Conservation (phyloP, 2,113 vertebrate genomes). For the Pollimyrus isidori region DNA sequence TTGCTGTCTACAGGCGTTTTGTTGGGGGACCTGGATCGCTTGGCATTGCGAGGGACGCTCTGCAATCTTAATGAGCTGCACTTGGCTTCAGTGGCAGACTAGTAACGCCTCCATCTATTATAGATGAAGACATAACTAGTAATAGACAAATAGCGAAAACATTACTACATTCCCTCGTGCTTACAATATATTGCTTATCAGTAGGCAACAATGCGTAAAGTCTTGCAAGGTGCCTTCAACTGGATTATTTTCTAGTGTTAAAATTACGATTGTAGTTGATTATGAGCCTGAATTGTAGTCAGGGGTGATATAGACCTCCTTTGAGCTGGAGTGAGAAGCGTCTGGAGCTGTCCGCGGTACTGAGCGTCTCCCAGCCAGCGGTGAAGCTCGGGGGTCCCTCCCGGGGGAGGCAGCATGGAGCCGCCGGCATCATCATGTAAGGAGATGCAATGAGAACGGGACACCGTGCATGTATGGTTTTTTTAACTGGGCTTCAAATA, state of each 20-base stretch:
- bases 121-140: conserved; percentile 56
- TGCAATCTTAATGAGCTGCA: conserved; percentile 62
- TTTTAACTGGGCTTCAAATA: neutral
- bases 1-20: neutral
- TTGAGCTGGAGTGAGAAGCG: neutral
- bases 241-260: neutral
- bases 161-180: conserved; percentile 30
- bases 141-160: conserved; percentile 38
- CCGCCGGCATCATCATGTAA: neutral
- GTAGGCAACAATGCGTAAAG: neutral
- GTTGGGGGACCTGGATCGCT: conserved; percentile 37
- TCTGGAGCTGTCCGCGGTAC: neutral
- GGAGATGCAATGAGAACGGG: neutral
- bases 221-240: neutral
- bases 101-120: conserved; percentile 52
- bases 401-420: neutral
- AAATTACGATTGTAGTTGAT: neutral
- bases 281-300: neutral
- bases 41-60: conserved; percentile 45
- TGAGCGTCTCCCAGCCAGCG: neutral
- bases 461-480: neutral
- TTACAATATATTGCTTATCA: conserved; percentile 10
- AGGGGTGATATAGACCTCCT: neutral
- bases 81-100: conserved; percentile 58
- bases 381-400: neutral